Evolutionary conservation across 2,113 vertebrate genomes (phyloP).

Genomic region (Orycteropus afer): DNA sequence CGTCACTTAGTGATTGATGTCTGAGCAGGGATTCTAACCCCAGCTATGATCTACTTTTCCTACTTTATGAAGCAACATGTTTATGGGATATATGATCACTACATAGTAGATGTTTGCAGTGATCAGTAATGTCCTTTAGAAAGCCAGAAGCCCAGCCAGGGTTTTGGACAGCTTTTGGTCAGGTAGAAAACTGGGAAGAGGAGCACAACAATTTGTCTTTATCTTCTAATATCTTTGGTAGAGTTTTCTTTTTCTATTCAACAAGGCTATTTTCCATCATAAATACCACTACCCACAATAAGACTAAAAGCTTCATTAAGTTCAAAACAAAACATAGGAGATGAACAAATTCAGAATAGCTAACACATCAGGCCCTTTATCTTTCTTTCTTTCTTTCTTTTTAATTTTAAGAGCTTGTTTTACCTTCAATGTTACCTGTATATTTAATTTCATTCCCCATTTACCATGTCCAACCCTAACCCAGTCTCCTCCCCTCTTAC

Average conservation of each 20-base stretch:
- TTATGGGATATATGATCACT: neutral
- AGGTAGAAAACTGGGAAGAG: slow-evolving; percentile 1
- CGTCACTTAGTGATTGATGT: neutral
- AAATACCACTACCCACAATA: slow-evolving; percentile 17
- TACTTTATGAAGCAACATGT: neutral
- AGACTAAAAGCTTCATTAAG: slow-evolving; percentile 61
- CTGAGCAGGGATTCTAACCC: neutral
- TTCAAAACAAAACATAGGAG: neutral
- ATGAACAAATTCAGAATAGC: slow-evolving; percentile 38
- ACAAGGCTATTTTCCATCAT: slow-evolving; percentile 43
- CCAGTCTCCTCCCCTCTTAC: no score
- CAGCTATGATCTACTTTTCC: neutral
- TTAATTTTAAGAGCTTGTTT: no score
- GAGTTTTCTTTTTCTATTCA: neutral
- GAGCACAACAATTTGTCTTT: neutral
- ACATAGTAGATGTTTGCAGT: neutral
- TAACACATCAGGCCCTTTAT: neutral
- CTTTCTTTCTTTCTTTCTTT: no score
- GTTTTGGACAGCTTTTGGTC: neutral
- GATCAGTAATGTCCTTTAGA: neutral
- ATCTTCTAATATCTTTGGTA: slow-evolving; percentile 6
- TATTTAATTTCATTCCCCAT: no score
- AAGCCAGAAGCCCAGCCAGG: neutral
- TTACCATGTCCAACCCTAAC: no score
- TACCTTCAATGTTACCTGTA: no score